Evolutionary conservation across 2,888 invertebrate genomes (phyloP), one percentile per base, ranked within the genome.

Genomic region (Drosophila multiciliata): DNA sequence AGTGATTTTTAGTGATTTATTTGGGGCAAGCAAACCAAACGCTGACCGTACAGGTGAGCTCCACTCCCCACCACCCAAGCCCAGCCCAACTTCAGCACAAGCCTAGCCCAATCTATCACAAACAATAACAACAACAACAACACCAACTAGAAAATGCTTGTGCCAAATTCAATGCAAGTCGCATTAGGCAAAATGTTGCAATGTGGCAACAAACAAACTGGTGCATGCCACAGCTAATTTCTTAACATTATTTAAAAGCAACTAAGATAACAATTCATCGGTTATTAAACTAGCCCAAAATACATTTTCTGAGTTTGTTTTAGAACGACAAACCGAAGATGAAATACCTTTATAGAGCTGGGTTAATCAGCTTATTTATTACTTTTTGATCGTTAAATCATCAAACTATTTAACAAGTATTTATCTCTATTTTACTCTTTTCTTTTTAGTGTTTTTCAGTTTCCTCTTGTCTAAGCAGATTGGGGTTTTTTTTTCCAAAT

Each of bases 131-230:
- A 35, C 54, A 73, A 57, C 38, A 64, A 40, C 32, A 49, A 57
- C 38, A 64, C 36, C 32, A 49, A 69, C n/a, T 42, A 36, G 50
- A 59, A 60, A 63, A 55, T 73, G 66, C 7, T 82, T 85, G 89
- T 82, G 87, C 85, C 88, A 75, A 78, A 85, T 85, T 75, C 82
- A 89, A 85, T 87, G 88, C 89, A 85, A 89, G 87, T 89, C 85
- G 85, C 89, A 89, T 89, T 85, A 89, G 65, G 80, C 55, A 70
- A 87, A 87, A 75, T 83, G 79, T 84, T 75, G 69, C 80, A 83
- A 78, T 29, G 66, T 72, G 66, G 57, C 78, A 64, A 66, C 63
- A 40, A 55, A 23, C 33, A 15, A 45, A 49, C 63, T 70, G 67
- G 61, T 55, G 64, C 82, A 73, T 68, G 79, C 82, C 65, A 71